Conservation (phyloP, 2,797 vertebrate species). For the Numenius phaeopus region DNA sequence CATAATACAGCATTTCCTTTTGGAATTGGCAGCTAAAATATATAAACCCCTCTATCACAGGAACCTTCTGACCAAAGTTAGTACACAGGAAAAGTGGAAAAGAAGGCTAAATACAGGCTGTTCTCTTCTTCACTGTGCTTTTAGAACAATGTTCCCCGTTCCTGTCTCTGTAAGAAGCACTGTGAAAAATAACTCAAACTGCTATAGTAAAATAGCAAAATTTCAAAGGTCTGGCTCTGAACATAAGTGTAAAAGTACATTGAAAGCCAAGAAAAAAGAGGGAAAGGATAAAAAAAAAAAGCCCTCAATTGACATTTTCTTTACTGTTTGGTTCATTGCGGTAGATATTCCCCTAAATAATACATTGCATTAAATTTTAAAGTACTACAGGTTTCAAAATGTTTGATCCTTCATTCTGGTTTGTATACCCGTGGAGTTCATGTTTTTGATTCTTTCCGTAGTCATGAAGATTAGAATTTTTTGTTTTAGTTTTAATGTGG, state of each 20-base stretch:
- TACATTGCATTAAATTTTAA: neutral
- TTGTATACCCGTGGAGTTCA: neutral
- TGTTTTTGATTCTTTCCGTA: neutral
- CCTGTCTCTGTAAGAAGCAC: neutral
- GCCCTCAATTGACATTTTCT: rapidly evolving
- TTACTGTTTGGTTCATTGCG: neutral
- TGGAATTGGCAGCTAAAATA: neutral
- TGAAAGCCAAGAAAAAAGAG: neutral
- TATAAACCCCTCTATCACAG: neutral
- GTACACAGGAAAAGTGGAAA: neutral
- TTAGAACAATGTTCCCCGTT: neutral
- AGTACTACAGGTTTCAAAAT: neutral
- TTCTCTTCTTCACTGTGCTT: neutral
- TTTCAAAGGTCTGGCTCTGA: neutral
- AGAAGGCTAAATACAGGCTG: neutral
- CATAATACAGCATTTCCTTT: neutral
- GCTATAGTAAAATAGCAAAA: neutral
- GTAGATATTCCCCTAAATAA: neutral
- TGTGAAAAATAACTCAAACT: neutral
- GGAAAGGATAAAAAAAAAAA: rapidly evolving
- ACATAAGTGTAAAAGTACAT: neutral
- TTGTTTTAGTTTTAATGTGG: neutral
- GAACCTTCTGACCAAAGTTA: neutral
- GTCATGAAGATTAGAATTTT: neutral
- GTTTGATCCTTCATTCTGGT: neutral